These are phyloP conservation scores for Pammene aurita DNA, from an alignment of 2,888 invertebrate species.

Conservation along the genomic window DNA sequence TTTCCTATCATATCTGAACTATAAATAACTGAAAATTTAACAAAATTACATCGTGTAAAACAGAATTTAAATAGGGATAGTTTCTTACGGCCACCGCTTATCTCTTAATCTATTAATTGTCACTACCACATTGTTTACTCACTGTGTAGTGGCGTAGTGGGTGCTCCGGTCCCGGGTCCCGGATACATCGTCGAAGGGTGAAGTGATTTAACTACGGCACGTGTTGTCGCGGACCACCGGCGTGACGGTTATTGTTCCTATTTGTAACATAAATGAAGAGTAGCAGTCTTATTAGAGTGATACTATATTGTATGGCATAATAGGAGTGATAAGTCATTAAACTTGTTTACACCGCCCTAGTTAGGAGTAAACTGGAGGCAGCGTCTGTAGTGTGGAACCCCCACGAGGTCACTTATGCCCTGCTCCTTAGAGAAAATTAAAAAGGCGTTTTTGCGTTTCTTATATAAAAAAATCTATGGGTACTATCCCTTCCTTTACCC, in stretches of 20 bases:
- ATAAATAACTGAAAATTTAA: too few species aligned
- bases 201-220: constrained; percentile 40
- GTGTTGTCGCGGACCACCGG: constrained; percentile 40
- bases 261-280: neutral
- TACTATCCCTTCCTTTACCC: too few species aligned
- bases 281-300: neutral
- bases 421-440: too few species aligned
- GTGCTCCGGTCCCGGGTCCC: constrained; percentile 24
- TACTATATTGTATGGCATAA: too few species aligned
- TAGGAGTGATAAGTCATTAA: too few species aligned
- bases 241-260: constrained; percentile 8
- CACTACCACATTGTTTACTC: constrained; percentile 18
- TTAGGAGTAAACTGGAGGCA: too few species aligned
- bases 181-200: constrained; percentile 26
- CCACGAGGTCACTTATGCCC: too few species aligned
- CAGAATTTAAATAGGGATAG: neutral
- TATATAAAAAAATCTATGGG: too few species aligned
- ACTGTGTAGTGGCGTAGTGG: constrained; percentile 31
- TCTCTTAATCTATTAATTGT: constrained; percentile 12
- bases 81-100: neutral
- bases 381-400: too few species aligned
- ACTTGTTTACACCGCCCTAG: too few species aligned
- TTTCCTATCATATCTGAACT: too few species aligned
- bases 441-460: too few species aligned
- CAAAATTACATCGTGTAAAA: neutral